Evolutionary conservation across 2,888 invertebrate genomes (phyloP), one percentile per base, ranked within the genome.

Genomic region (Prenolepis imparis): DNA sequence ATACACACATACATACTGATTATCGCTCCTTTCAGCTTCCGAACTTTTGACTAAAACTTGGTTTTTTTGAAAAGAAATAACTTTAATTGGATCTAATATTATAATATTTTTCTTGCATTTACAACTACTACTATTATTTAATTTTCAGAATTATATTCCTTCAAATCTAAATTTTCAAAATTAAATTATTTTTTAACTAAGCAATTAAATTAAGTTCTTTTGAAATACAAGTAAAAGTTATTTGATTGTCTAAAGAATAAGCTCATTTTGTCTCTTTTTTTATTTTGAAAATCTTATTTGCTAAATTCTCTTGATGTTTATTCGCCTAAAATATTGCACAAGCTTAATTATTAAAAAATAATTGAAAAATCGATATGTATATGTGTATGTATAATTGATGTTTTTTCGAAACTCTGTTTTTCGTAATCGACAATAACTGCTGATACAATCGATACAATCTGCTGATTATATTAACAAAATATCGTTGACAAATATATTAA

Each of bases 331-430:
- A 55, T 39, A 36, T 57, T 39, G 8, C 36, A 39, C 18, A 28
- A 57, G 15, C 41, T 59, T 41, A 59, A 57, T 24, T n/a, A n/a
- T 36, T 41, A 11, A 39, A 59, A 8, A 59, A 41, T 24, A 21
- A 70, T 57, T 72, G 12, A n/a, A 61, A 73, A 61, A 44, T n/a
- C 15, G 8, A 8, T 32, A 41, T 89, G 83, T 84, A 82, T 52
- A 94, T 57, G 75, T 66, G 66, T 63, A 74, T 82, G 80, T 84
- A 86, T 83, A 94, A 95, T 87, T 83, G 88, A 85, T 73, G 77
- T 86, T 84, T 68, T 44, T 36, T 64, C 24, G 5, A 15, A 32
- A 21, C 52, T 82, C 63, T 39, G 85, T 77, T n/a, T 83, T 67
- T 84, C 68, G 68, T 78, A 67, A 84, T 66, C 84, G 74, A 77